Evolutionary conservation across 1,140 invertebrate species (phyloP), one percentile per base, ranked within the genome.

Genomic region (Brachionus manjavacas): DNA sequence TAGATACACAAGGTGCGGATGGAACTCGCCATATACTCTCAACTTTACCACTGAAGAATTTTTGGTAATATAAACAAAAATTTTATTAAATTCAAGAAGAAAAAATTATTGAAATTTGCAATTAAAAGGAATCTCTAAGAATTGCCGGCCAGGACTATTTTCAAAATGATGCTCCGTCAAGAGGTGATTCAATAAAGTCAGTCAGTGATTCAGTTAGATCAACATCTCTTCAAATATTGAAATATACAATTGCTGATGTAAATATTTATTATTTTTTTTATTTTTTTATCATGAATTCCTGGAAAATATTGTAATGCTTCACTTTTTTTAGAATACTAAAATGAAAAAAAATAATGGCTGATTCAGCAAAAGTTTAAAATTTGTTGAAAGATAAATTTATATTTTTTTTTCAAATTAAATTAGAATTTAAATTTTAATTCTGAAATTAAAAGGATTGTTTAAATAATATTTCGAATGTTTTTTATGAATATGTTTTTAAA

Each of bases 1-100:
- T 14, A 85, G 88, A 7, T 88, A 87, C 85, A 87, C 87, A 28
- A 79, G 83, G 16, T 88, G 86, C 16, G 89, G 88, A n/a, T 90
- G 88, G 88, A 89, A 89, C 84, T 83, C 70, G 28, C 88, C 88
- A 1, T 39, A 46, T 86, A 89, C 81, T 41, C 49, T 12, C 84
- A 86, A 55, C 86, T 89, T 79, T 86, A 88, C 70, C 86, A 83
- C 85, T 80, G 85, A 85, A 70, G 87, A 89, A 83, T 85, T 89
- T 7, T 86, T 86, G 86, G 89, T 84, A 64, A 25, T 35, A n/a
- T n/a, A n/a, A n/a, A n/a, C n/a, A n/a, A n/a, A n/a, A n/a, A n/a
- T n/a, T n/a, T n/a, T n/a, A n/a, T 20, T 52, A 31, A 14, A 16
- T 79, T 79, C 4, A 39, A 14, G 9, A 12, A 74, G 20, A 16